Conservation (phyloP, 2,888 invertebrate species). For the Tipula vernalis region DNA sequence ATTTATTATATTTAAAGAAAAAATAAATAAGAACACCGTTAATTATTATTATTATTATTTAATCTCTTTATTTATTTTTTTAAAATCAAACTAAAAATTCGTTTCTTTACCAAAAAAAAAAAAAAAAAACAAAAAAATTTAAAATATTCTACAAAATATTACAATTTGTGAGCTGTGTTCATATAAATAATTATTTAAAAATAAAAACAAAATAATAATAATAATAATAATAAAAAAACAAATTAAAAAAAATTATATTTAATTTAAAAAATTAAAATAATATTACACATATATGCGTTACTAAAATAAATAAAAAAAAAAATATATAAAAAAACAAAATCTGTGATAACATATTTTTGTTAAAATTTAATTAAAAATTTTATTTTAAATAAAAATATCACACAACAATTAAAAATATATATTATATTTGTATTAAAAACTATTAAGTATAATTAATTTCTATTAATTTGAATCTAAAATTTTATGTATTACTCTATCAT, state of each 20-base stretch:
- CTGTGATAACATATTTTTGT: slow-evolving; percentile 4
- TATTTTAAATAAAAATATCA: background rate
- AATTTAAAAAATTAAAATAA: background rate
- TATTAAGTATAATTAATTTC: background rate
- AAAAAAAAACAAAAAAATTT: background rate
- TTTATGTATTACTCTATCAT: background rate
- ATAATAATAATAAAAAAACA: background rate
- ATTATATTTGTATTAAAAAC: background rate
- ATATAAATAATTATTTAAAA: background rate
- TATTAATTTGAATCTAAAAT: background rate
- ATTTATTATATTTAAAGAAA: background rate
- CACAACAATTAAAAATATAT: background rate
- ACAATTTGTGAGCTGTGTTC: background rate
- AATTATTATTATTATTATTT: background rate
- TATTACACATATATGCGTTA: background rate
- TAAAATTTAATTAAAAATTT: background rate
- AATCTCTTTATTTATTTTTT: background rate
- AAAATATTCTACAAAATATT: background rate
- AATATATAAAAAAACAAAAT: background rate
- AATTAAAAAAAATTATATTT: background rate
- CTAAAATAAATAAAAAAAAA: background rate
- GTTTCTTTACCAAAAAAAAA: background rate
- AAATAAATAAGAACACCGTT: background rate
- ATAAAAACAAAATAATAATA: too few species aligned
- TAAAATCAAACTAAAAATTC: background rate